Evolutionary conservation across 2,888 invertebrate species (phyloP).

Genomic region (Dyspetes luteomarginatus): DNA sequence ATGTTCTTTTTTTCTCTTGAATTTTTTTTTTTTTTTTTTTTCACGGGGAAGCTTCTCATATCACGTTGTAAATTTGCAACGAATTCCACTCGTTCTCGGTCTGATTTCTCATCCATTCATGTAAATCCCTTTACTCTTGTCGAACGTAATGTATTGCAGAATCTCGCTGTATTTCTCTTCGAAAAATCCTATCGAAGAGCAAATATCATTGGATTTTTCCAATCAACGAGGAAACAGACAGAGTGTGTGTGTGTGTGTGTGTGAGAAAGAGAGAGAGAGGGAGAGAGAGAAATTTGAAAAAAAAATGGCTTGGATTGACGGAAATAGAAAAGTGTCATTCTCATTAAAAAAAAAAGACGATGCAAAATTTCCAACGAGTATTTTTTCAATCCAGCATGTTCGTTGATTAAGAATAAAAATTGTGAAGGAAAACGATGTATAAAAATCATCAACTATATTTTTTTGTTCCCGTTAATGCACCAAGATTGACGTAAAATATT

Average conservation of each 20-base stretch:
- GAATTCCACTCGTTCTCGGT: conserved; percentile 6
- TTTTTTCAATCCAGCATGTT: neutral
- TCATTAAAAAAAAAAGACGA: neutral
- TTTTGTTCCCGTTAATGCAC: neutral
- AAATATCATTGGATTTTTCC: neutral
- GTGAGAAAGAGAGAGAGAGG: too few relatives aligned
- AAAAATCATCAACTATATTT: neutral
- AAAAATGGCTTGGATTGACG: neutral
- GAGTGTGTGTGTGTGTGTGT: too few relatives aligned
- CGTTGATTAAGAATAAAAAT: neutral
- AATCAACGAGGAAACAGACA: neutral
- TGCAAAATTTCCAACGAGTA: neutral
- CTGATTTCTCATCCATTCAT: conserved; percentile 32
- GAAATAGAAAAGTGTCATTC: neutral
- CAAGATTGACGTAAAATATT: neutral
- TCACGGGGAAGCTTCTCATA: conserved; percentile 3
- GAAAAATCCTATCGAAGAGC: neutral
- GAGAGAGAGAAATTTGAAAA: too few relatives aligned
- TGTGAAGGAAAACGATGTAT: neutral
- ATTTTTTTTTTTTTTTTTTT: neutral
- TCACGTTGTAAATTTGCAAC: conserved; percentile 35
- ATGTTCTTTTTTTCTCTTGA: conserved; percentile 16
- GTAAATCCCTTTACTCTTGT: conserved; percentile 10
- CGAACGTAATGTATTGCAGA: neutral
- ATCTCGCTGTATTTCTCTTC: conserved; percentile 4